These are phyloP conservation scores for Dioctria linearis DNA, from an alignment of 2,888 invertebrate genomes.

Conservation along the genomic window DNA sequence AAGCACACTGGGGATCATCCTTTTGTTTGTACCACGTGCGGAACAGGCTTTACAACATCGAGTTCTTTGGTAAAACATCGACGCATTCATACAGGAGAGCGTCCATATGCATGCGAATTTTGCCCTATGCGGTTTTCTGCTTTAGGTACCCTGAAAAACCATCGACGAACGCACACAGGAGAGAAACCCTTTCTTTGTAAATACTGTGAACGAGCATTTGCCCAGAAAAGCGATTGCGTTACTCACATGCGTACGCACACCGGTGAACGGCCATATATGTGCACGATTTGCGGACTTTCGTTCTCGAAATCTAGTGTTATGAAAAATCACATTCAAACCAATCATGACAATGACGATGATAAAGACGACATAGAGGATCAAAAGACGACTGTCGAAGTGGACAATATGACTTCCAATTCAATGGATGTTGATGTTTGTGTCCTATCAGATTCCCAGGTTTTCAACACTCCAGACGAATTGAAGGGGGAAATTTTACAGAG, in stretches of 20 bases:
- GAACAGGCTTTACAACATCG: conserved; percentile 75
- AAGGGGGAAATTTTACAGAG: conserved; percentile 1
- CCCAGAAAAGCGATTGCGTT: conserved; percentile 75
- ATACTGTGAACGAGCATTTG: conserved; percentile 74
- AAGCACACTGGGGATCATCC: conserved; percentile 77
- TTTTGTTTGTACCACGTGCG: conserved; percentile 74
- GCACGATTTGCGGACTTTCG: conserved; percentile 71
- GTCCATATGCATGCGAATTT: conserved; percentile 75
- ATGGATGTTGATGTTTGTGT: conserved; percentile 8
- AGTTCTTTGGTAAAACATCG: conserved; percentile 75
- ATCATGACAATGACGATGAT: conserved; percentile 64
- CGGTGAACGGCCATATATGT: conserved; percentile 66
- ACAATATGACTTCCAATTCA: neutral
- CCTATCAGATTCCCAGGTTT: neutral
- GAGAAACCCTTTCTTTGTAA: conserved; percentile 74
- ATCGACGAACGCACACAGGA: conserved; percentile 75
- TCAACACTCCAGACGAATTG: neutral
- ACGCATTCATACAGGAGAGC: conserved; percentile 75
- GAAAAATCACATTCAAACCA: conserved; percentile 71
- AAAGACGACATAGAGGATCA: too few relatives aligned
- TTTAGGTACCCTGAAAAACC: conserved; percentile 75
- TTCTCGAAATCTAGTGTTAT: conserved; percentile 74
- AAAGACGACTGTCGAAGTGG: too few relatives aligned
- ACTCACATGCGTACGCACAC: conserved; percentile 75
- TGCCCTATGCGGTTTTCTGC: conserved; percentile 75